Conservation (phyloP, 2,888 invertebrate species). For the Sclerodermus sp. region DNA sequence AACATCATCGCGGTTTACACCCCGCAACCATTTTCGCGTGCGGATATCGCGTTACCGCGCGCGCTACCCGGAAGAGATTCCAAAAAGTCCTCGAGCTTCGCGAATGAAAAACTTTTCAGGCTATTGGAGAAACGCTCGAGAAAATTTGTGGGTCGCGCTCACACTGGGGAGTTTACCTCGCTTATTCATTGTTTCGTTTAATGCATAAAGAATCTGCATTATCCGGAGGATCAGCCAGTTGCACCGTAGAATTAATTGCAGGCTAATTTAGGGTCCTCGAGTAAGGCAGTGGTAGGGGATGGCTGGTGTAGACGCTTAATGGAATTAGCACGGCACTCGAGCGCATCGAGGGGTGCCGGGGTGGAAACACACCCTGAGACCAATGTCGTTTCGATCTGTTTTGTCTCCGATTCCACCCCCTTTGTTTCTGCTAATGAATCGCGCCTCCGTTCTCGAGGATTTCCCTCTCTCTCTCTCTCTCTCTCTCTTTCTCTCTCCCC, state of each 20-base stretch:
- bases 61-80: no score
- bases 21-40: no score
- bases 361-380: slow-evolving; percentile 27
- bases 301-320: slow-evolving; percentile 23
- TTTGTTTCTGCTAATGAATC: slow-evolving; percentile 8
- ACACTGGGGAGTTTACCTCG: no score
- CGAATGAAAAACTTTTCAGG: no score
- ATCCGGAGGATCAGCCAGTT: no score
- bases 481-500: slow-evolving; percentile 10
- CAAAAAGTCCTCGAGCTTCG: no score
- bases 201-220: no score
- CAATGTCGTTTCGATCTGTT: slow-evolving; percentile 32
- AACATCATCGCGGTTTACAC: no score
- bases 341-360: slow-evolving; percentile 24
- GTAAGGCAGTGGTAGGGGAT: not conserved
- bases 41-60: no score
- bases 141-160: no score
- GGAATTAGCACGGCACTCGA: slow-evolving; percentile 34
- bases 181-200: no score
- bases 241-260: slow-evolving; percentile 11
- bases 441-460: not conserved
- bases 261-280: slow-evolving; percentile 10
- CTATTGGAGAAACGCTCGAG: no score
- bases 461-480: slow-evolving; percentile 6
- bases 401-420: slow-evolving; percentile 29